Percentiles rank a stretch among this genome's conserved stretches.
Conservation (phyloP, 1,140 invertebrate species). For the Frieseomelitta varia region DNA sequence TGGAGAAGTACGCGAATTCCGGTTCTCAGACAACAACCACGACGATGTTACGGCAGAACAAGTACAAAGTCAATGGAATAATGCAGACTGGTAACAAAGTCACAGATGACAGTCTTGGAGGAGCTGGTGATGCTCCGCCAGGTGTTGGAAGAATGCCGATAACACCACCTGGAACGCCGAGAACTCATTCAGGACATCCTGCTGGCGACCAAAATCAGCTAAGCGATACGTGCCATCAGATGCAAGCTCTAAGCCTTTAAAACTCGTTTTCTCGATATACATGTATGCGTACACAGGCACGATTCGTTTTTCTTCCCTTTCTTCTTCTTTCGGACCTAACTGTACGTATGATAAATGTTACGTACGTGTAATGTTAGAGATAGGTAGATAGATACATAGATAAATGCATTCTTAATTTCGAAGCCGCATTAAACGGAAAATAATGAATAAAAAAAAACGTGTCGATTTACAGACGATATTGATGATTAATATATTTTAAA, state of each 20-base stretch:
- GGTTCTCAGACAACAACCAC: conserved; percentile 39
- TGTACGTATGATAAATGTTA: conserved; percentile 11
- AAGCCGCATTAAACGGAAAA: conserved; percentile 6
- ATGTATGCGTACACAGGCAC: neutral
- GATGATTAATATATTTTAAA: conserved; percentile 13
- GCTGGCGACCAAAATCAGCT: conserved; percentile 72
- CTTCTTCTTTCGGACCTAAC: conserved; percentile 35
- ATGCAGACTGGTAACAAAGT: conserved; percentile 64
- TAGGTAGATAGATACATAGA: conserved; percentile 4
- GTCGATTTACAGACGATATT: neutral
- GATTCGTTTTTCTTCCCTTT: conserved; percentile 39
- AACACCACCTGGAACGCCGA: conserved; percentile 75
- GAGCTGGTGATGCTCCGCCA: conserved; percentile 73
- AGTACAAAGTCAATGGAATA: conserved; percentile 78
- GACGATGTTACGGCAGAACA: conserved; percentile 68
- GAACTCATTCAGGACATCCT: conserved; percentile 55
- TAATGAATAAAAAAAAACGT: neutral
- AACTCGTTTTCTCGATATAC: conserved; percentile 16
- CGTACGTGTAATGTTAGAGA: neutral
- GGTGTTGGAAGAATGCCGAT: conserved; percentile 69
- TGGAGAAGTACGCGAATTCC: conserved; percentile 63
- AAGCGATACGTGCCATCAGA: conserved; percentile 78
- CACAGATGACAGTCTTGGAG: conserved; percentile 66
- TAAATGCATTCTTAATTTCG: conserved; percentile 2
- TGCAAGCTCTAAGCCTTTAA: conserved; percentile 78